Conservation (phyloP, 2,888 invertebrate species). For the Lithophane leautieri region DNA sequence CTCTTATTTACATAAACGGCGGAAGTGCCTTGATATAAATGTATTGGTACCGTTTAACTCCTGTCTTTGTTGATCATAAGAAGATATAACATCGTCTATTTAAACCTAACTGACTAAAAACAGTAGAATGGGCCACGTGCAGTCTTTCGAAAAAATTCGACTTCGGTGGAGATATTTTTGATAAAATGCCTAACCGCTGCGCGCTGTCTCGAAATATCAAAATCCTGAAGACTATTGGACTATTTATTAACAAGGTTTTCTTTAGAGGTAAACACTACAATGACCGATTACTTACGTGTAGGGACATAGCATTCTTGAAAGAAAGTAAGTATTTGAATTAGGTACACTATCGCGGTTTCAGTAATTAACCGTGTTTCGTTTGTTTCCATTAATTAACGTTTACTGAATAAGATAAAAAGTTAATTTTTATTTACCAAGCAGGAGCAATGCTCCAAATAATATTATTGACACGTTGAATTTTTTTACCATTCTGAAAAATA, state of each 20-base stretch:
- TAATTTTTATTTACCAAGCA: neutral
- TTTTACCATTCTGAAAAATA: neutral
- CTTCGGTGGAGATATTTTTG: neutral
- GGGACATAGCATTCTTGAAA: neutral
- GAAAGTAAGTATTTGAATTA: slow-evolving; percentile 5
- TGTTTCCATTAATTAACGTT: slow-evolving; percentile 22
- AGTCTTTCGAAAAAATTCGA: neutral
- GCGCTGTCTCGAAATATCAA: neutral
- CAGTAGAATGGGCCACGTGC: neutral
- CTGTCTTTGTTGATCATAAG: neutral
- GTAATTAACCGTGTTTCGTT: slow-evolving; percentile 28
- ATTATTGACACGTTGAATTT: neutral
- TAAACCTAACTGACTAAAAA: neutral
- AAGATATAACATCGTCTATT: neutral
- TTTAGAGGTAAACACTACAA: neutral
- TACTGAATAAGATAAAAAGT: slow-evolving; percentile 5
- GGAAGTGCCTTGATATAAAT: slow-evolving; percentile 34
- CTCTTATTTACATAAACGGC: slow-evolving; percentile 44
- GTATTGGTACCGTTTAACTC: slow-evolving; percentile 25
- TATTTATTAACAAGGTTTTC: neutral
- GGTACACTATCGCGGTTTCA: slow-evolving; percentile 21
- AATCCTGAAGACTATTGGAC: too few relatives aligned
- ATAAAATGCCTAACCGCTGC: neutral
- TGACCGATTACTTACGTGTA: slow-evolving; percentile 15
- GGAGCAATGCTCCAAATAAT: neutral